Percentiles rank a stretch among this genome's conserved stretches.
Evolutionary conservation across 1,140 invertebrate genomes (phyloP).

Genomic region (Megathymus violae): DNA sequence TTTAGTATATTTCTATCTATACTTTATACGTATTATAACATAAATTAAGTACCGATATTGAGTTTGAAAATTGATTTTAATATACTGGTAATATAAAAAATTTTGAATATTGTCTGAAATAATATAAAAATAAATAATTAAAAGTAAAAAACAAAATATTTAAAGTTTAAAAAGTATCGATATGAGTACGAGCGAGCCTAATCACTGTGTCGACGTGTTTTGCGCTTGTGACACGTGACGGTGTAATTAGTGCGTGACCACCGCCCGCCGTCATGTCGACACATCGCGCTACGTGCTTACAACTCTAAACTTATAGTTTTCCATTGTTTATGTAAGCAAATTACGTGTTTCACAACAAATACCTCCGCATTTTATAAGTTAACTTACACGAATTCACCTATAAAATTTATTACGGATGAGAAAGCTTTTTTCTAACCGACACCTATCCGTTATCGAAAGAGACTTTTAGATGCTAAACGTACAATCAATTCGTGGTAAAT

Average conservation of each 20-base stretch:
- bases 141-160: not conserved
- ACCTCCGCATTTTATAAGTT: too few relatives aligned
- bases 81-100: too few relatives aligned
- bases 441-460: slow-evolving; percentile 1
- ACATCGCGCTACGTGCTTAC: slow-evolving; percentile 56
- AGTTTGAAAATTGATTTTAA: too few relatives aligned
- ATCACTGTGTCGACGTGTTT: slow-evolving; percentile 63
- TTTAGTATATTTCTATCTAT: too few relatives aligned
- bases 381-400: too few relatives aligned
- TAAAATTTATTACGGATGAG: not conserved
- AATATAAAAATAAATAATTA: too few relatives aligned
- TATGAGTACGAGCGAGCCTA: slow-evolving; percentile 38
- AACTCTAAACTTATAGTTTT: slow-evolving; percentile 48
- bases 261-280: slow-evolving; percentile 56
- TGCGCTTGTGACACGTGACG: slow-evolving; percentile 73
- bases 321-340: slow-evolving; percentile 5
- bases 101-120: too few relatives aligned
- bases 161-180: slow-evolving; percentile 41
- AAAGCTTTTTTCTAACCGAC: not conserved
- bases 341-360: not conserved
- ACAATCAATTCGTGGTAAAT: slow-evolving; percentile 79
- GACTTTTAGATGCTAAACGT: slow-evolving; percentile 34
- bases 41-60: too few relatives aligned
- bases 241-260: slow-evolving; percentile 77
- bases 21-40: too few relatives aligned